phyloP scores from a whole-genome alignment of 1,140 invertebrate genomes.

The Meloidogyne floridensis region DNA sequence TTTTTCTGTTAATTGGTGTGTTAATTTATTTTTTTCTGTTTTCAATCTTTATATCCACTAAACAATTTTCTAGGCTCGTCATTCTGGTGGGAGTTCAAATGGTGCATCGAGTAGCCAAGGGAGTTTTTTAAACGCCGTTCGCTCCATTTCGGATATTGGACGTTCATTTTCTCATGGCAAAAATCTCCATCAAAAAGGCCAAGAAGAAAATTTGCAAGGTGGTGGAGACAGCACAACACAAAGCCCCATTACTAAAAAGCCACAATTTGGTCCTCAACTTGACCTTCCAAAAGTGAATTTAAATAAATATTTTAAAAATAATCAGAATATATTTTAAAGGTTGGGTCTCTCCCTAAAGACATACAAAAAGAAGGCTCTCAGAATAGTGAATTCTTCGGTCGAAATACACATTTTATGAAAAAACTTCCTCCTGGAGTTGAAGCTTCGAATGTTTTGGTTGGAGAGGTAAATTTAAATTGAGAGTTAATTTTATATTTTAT shows the following conservation, averaged over 20 bases:
- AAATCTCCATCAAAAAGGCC: slow-evolving; percentile 71
- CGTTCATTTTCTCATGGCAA: slow-evolving; percentile 90
- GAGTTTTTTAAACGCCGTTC: slow-evolving; percentile 85
- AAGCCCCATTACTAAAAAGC: slow-evolving; percentile 46
- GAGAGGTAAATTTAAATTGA: slow-evolving; percentile 72
- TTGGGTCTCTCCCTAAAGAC: slow-evolving; percentile 61
- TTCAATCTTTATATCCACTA: not conserved
- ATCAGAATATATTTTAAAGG: slow-evolving; percentile 11
- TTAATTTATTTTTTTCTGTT: too few relatives aligned
- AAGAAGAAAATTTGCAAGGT: slow-evolving; percentile 39
- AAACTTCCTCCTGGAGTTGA: slow-evolving; percentile 96
- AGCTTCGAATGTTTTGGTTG: slow-evolving; percentile 93
- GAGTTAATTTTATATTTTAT: too few relatives aligned
- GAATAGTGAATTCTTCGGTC: slow-evolving; percentile 69
- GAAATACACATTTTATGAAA: slow-evolving; percentile 89
- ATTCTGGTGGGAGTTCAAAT: slow-evolving; percentile 68
- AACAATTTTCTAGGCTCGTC: slow-evolving; percentile 24
- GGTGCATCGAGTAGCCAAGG: slow-evolving; percentile 70
- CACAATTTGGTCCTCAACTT: slow-evolving; percentile 44
- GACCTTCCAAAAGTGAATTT: slow-evolving; percentile 57
- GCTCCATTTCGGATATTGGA: slow-evolving; percentile 93
- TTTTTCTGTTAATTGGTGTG: too few relatives aligned
- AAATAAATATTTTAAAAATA: not conserved
- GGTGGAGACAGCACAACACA: slow-evolving; percentile 34
- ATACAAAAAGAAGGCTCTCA: slow-evolving; percentile 58